phyloP scores from a whole-genome alignment of 64 coral and sea anemone genomes.

The Platygyra sinensis region DNA sequence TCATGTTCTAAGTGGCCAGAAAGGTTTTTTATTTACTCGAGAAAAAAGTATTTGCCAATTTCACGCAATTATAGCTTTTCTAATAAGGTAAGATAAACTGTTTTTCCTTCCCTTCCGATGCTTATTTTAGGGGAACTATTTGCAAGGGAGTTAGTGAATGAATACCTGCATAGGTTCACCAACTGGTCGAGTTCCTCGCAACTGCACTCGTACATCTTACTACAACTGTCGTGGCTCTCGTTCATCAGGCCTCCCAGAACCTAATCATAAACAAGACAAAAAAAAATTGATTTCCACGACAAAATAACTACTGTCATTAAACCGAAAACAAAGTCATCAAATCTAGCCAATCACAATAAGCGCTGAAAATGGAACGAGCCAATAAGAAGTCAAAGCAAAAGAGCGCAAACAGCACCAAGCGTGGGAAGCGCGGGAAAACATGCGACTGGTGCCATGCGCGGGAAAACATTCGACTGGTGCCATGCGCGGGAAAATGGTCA shows the following conservation, averaged over 20 bases:
- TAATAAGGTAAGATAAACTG: too few species aligned
- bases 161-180: conserved; percentile 64
- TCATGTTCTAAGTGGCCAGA: not conserved
- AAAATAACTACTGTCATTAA: not conserved
- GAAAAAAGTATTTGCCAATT: too few species aligned
- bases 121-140: too few species aligned
- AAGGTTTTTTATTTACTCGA: too few species aligned
- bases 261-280: conserved; percentile 21
- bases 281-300: not conserved
- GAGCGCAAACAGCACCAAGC: not conserved
- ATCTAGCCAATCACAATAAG: too few species aligned
- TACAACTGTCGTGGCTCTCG: conserved; percentile 78
- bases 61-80: too few species aligned
- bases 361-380: not conserved
- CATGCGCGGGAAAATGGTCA: not conserved
- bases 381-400: not conserved
- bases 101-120: too few species aligned
- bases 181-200: conserved; percentile 77
- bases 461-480: not conserved
- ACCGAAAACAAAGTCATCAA: not conserved
- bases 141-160: not conserved
- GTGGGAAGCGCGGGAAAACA: not conserved
- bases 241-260: conserved; percentile 74
- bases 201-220: conserved; percentile 74
- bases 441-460: too few species aligned